phyloP scores from a whole-genome alignment of 1,140 invertebrate species.

The Ceratoteleas bidentatus region DNA sequence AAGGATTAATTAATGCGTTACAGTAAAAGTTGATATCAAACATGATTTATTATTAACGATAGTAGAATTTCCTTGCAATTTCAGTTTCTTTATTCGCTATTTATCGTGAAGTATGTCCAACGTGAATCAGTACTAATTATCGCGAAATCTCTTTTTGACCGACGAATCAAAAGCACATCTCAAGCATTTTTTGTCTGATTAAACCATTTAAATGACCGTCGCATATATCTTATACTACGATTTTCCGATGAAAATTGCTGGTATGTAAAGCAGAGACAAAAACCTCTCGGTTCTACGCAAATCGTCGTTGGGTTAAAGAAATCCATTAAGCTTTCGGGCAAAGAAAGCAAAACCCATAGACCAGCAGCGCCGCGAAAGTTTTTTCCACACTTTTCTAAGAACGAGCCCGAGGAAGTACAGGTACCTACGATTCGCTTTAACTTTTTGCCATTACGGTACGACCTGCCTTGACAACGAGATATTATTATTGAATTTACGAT shows the following conservation, averaged over 20 bases:
- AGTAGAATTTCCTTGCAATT: no score
- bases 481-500: constrained; percentile 67
- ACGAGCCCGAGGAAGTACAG: constrained; percentile 37
- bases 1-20: no score
- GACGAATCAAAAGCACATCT: no score
- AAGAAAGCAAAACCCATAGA: constrained; percentile 56
- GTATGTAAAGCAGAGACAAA: constrained; percentile 41
- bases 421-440: constrained; percentile 42
- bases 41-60: no score
- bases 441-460: constrained; percentile 34
- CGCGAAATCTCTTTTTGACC: no score
- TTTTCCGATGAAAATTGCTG: constrained; percentile 39
- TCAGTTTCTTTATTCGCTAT: no score
- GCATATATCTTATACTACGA: constrained; percentile 12
- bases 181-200: constrained; percentile 4
- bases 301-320: constrained; percentile 61
- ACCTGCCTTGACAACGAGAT: constrained; percentile 22
- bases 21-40: no score
- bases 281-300: constrained; percentile 55
- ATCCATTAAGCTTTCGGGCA: constrained; percentile 60
- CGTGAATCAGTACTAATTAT: no score
- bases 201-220: constrained; percentile 10
- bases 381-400: constrained; percentile 43
- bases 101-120: no score
- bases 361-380: constrained; percentile 38